A percentile compares a stretch with the other conserved stretches of the same genome.
Conservation (phyloP, 2,888 invertebrate species). For the Apantesis nais region DNA sequence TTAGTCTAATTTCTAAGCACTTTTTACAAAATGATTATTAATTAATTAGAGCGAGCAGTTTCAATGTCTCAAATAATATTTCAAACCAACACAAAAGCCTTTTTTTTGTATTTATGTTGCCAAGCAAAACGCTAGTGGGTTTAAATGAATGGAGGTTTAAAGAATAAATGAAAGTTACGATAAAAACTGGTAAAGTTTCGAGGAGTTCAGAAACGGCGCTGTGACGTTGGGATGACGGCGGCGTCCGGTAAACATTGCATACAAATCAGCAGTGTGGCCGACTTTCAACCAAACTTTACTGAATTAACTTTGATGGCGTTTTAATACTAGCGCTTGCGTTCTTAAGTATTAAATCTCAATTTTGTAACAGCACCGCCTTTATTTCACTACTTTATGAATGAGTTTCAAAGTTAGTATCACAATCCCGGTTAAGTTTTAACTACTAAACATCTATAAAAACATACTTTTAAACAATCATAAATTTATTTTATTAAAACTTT, state of each 20-base stretch:
- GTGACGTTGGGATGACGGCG: conserved; percentile 54
- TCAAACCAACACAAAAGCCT: conserved; percentile 9
- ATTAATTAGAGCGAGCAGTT: background rate
- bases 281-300: conserved; percentile 59
- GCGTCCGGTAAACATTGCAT: conserved; percentile 61
- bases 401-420: conserved; percentile 49
- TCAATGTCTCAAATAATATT: conserved; percentile 5
- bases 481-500: conserved; percentile 1
- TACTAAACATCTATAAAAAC: background rate
- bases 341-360: conserved; percentile 63
- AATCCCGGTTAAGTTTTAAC: conserved; percentile 30
- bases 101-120: conserved; percentile 5
- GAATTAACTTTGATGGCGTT: conserved; percentile 72
- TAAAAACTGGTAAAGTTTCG: conserved; percentile 60
- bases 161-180: conserved; percentile 54
- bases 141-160: conserved; percentile 38
- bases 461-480: background rate
- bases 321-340: conserved; percentile 60
- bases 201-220: conserved; percentile 54
- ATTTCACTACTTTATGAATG: conserved; percentile 63
- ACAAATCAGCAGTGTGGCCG: conserved; percentile 65
- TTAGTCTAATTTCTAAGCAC: background rate
- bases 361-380: conserved; percentile 59
- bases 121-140: conserved; percentile 8
- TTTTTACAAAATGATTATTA: conserved; percentile 8